These are phyloP conservation scores for Leptopilina drosophilae DNA, from an alignment of 2,888 invertebrate species.

Conservation along the genomic window DNA sequence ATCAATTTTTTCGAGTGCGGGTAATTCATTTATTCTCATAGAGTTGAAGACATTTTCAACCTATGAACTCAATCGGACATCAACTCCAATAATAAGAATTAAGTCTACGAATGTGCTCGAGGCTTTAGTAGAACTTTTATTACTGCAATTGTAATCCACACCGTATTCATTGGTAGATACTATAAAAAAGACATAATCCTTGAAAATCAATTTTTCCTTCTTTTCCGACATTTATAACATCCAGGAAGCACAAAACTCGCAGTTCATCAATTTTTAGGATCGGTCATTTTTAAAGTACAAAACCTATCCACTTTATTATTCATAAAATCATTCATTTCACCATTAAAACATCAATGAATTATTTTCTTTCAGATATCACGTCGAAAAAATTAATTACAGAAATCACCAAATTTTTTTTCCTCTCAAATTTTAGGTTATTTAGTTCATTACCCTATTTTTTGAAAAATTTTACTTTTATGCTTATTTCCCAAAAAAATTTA, in stretches of 20 bases:
- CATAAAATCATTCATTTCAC: not conserved
- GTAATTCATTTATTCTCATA: not conserved
- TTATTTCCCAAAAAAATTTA: too few species aligned
- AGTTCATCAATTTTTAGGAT: slow-evolving; percentile 34
- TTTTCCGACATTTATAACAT: not conserved
- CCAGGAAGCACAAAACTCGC: slow-evolving; percentile 24
- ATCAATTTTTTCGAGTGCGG: not conserved
- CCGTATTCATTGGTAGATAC: slow-evolving; percentile 9
- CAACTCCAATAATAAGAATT: not conserved
- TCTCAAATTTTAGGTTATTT: too few species aligned
- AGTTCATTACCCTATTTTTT: too few species aligned
- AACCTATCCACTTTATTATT: slow-evolving; percentile 6
- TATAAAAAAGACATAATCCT: slow-evolving; percentile 25
- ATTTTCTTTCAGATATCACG: not conserved
- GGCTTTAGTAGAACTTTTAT: slow-evolving; percentile 27
- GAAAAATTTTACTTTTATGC: too few species aligned
- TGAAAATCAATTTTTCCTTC: slow-evolving; percentile 22
- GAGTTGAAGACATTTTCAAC: slow-evolving; percentile 2
- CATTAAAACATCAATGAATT: not conserved
- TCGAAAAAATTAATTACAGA: too few species aligned
- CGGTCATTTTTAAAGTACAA: slow-evolving; percentile 13
- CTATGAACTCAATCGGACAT: slow-evolving; percentile 6
- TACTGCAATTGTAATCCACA: slow-evolving; percentile 23
- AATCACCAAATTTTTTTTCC: too few species aligned
- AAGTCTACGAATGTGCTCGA: slow-evolving; percentile 19